Conservation (phyloP, 2,113 vertebrate genomes). For the Xyliphius kryptos region DNA sequence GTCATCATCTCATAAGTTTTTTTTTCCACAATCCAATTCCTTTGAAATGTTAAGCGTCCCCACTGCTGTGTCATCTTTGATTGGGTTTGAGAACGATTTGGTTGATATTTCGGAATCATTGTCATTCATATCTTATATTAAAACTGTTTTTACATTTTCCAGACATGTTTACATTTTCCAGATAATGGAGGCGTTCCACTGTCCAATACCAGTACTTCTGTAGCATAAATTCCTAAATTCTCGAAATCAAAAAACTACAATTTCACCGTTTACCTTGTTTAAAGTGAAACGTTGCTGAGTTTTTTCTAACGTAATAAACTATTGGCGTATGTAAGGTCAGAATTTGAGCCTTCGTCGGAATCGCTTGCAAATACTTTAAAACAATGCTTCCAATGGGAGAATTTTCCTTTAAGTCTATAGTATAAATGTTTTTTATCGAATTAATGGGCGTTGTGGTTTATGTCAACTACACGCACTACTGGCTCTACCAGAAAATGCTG, state of each 20-base stretch:
- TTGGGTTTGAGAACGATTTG: slow-evolving; percentile 32
- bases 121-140: slow-evolving; percentile 40
- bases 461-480: slow-evolving; percentile 44
- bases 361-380: slow-evolving; percentile 43
- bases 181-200: slow-evolving; percentile 36
- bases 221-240: slow-evolving; percentile 50
- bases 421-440: slow-evolving; percentile 44
- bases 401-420: slow-evolving; percentile 41
- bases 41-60: slow-evolving; percentile 39
- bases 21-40: slow-evolving; percentile 41
- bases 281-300: slow-evolving; percentile 50
- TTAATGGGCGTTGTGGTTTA: slow-evolving; percentile 47
- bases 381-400: slow-evolving; percentile 26
- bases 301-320: slow-evolving; percentile 34
- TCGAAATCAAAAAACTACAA: slow-evolving; percentile 61
- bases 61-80: slow-evolving; percentile 39
- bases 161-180: slow-evolving; percentile 37
- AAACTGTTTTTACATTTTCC: too few species aligned
- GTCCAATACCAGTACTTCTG: slow-evolving; percentile 53
- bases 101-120: slow-evolving; percentile 37
- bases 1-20: slow-evolving; percentile 44
- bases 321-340: slow-evolving; percentile 37
- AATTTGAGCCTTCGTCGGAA: slow-evolving; percentile 34
- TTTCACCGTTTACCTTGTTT: slow-evolving; percentile 54
- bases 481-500: slow-evolving; percentile 35